These are phyloP conservation scores for Leucoraja erinaceus DNA, from an alignment of 2,113 vertebrate species.

Conservation along the genomic window DNA sequence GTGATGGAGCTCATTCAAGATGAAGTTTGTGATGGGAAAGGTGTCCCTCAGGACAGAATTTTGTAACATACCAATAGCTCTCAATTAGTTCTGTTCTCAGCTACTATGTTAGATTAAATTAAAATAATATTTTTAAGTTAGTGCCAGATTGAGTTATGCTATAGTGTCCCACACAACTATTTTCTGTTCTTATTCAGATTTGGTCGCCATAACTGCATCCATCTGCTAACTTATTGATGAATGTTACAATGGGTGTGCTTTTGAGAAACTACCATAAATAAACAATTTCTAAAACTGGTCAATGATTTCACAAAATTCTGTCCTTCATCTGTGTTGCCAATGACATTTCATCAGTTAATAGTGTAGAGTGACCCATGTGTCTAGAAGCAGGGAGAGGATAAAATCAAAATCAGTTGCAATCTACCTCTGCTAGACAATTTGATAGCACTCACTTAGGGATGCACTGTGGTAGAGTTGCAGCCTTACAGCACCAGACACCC, in stretches of 20 bases:
- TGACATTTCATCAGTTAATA: too few species aligned
- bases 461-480: too few species aligned
- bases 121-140: background rate
- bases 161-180: background rate
- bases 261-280: background rate
- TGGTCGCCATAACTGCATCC: background rate
- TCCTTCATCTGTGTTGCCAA: too few species aligned
- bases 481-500: too few species aligned
- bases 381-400: background rate
- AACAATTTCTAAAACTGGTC: background rate
- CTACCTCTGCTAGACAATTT: too few species aligned
- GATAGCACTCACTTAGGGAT: too few species aligned
- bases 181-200: background rate
- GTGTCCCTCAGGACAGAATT: background rate
- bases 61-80: background rate
- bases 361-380: background rate
- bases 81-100: background rate
- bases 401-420: background rate
- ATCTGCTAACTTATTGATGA: background rate
- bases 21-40: background rate
- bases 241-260: background rate
- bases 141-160: background rate
- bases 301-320: background rate
- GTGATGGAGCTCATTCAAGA: background rate
- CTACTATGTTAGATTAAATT: background rate